These are phyloP conservation scores for Hozukius guyotensis DNA, from an alignment of 2,797 vertebrate genomes.

Conservation along the genomic window DNA sequence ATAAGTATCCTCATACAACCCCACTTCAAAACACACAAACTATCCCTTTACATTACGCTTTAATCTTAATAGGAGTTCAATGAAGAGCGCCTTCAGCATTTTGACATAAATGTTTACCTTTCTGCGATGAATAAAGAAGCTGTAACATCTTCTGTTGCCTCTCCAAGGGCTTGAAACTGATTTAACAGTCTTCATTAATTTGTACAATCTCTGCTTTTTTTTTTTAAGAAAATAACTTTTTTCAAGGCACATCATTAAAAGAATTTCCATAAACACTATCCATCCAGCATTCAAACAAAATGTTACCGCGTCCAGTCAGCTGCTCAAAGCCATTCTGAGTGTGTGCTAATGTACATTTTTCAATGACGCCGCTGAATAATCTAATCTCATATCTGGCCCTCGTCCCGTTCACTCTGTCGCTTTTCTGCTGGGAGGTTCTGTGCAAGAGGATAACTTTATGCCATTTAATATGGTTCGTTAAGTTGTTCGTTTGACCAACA, in stretches of 20 bases:
- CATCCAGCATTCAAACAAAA: slow-evolving; percentile 33
- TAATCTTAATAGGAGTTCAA: slow-evolving; percentile 6
- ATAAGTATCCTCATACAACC: no score
- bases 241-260: slow-evolving; percentile 79
- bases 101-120: slow-evolving; percentile 12
- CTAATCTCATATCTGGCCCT: slow-evolving; percentile 72
- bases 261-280: slow-evolving; percentile 60
- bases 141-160: slow-evolving; percentile 2
- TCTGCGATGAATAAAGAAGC: slow-evolving; percentile 10
- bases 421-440: slow-evolving; percentile 84
- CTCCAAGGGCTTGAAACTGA: slow-evolving; percentile 15
- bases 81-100: background rate
- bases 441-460: slow-evolving; percentile 84
- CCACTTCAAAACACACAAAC: no score
- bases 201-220: slow-evolving; percentile 60
- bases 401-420: slow-evolving; percentile 28
- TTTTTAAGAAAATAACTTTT: slow-evolving; percentile 53
- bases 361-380: slow-evolving; percentile 60
- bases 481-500: slow-evolving; percentile 82
- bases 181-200: slow-evolving; percentile 32
- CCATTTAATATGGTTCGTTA: slow-evolving; percentile 68
- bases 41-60: background rate
- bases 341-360: slow-evolving; percentile 53
- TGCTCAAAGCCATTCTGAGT: slow-evolving; percentile 2
- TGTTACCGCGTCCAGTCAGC: slow-evolving; percentile 34